Conservation (phyloP, 1,140 invertebrate species). For the Drosophila sp. region DNA sequence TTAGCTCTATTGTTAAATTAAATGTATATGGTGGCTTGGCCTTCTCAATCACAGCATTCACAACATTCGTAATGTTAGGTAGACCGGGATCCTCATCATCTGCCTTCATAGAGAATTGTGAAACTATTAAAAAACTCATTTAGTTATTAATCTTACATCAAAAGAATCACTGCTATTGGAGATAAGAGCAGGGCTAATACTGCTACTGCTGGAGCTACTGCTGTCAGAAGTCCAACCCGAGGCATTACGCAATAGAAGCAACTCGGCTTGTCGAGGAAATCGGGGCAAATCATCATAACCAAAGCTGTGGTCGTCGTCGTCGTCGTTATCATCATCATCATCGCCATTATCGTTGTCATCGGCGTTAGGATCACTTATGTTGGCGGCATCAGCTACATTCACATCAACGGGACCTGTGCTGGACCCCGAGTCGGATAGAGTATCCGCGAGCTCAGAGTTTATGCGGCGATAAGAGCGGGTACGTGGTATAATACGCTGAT, state of each 20-base stretch:
- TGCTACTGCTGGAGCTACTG: background rate
- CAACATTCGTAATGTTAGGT: constrained; percentile 28
- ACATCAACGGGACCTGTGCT: constrained; percentile 12
- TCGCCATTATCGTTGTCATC: background rate
- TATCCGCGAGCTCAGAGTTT: constrained; percentile 15
- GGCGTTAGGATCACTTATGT: background rate
- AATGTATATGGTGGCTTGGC: constrained; percentile 63
- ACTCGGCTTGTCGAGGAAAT: too few species aligned
- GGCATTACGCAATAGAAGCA: background rate
- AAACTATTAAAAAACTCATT: background rate
- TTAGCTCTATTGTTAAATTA: constrained; percentile 52
- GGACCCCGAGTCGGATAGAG: constrained; percentile 8
- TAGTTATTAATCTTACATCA: constrained; percentile 23
- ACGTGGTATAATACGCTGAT: constrained; percentile 21
- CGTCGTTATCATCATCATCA: background rate
- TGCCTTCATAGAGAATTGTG: background rate
- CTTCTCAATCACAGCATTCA: constrained; percentile 56
- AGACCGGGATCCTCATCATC: constrained; percentile 32
- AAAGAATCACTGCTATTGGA: constrained; percentile 1
- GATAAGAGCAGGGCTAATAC: background rate
- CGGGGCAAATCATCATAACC: too few species aligned
- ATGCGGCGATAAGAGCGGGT: constrained; percentile 52
- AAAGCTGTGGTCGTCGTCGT: too few species aligned
- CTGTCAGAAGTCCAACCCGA: background rate
- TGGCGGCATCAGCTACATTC: background rate